phyloP scores from a whole-genome alignment of 2,888 invertebrate genomes.

The Leptothorax acervorum region DNA sequence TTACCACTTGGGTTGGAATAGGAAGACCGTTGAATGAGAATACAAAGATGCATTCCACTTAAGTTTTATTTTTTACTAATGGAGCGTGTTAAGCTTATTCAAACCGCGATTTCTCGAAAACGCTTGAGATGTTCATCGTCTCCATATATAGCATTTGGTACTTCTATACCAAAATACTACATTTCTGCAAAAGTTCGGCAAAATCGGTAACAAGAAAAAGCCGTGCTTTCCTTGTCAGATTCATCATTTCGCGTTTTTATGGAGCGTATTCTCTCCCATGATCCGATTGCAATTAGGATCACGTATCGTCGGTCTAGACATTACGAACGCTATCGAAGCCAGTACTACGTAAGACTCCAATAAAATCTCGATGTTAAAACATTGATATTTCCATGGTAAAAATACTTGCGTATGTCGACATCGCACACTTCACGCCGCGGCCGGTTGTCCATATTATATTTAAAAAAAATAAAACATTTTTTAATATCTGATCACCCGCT shows the following conservation, averaged over 20 bases:
- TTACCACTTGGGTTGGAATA: no score
- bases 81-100: no score
- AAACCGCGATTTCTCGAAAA: no score
- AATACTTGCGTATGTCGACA: background rate
- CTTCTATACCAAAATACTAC: no score
- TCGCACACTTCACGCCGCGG: background rate
- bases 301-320: background rate
- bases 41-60: no score
- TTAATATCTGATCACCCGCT: background rate
- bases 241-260: background rate
- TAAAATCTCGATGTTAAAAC: background rate
- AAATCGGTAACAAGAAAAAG: no score
- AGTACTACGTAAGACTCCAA: background rate
- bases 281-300: background rate
- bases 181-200: no score
- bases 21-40: no score
- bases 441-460: background rate
- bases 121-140: no score
- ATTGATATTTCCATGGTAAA: background rate
- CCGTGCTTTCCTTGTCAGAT: background rate
- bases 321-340: background rate
- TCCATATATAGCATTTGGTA: no score
- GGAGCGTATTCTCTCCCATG: background rate
- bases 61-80: no score
- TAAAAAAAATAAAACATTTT: background rate